Evolutionary conservation across 2,797 vertebrate genomes (phyloP).

Genomic region (Leptoclinus maculatus): DNA sequence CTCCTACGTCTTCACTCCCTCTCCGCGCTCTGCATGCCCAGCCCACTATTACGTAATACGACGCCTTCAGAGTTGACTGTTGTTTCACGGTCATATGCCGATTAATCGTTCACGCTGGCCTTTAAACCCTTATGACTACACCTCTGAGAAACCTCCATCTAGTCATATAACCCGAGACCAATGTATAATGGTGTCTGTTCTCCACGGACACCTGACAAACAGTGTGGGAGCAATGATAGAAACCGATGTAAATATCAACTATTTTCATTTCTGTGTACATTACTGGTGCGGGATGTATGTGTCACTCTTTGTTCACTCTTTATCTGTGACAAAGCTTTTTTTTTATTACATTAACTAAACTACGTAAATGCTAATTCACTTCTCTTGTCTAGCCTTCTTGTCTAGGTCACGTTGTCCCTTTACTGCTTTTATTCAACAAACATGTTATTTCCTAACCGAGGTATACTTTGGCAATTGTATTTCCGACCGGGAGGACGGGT

Average conservation of each 20-base stretch:
- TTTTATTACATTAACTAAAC: background rate
- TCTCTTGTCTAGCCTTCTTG: background rate
- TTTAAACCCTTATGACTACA: background rate
- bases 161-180: rapidly evolving
- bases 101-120: background rate
- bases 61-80: conserved; percentile 29
- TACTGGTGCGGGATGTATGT: no score
- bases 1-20: conserved; percentile 1
- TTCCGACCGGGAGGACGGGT: background rate
- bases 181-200: no score
- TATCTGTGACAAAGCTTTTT: background rate
- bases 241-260: background rate
- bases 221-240: background rate
- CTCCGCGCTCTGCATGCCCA: conserved; percentile 12
- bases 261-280: background rate
- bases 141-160: background rate
- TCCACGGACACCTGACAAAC: background rate
- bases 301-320: conserved; percentile 10
- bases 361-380: background rate
- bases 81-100: background rate
- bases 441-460: background rate
- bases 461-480: background rate
- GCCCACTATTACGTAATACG: conserved; percentile 79
- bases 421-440: background rate
- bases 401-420: background rate